Conservation (phyloP, 2,888 invertebrate species). For the Acrocera orbiculus region DNA sequence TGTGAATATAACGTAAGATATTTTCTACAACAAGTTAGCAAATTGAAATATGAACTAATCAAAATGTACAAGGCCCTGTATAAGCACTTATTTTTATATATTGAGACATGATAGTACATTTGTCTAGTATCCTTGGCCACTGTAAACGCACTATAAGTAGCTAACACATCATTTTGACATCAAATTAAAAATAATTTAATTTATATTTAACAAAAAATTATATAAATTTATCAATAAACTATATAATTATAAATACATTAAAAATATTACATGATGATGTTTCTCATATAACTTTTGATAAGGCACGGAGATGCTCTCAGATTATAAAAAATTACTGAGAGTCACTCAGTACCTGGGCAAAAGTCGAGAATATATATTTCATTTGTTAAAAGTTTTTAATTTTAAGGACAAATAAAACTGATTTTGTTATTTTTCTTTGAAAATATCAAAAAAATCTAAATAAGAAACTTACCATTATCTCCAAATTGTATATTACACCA, state of each 20-base stretch:
- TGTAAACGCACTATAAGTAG: too few species aligned
- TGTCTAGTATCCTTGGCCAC: too few species aligned
- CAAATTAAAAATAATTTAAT: too few species aligned
- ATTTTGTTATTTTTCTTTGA: not conserved
- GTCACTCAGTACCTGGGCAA: constrained; percentile 75
- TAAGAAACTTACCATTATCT: constrained; percentile 28
- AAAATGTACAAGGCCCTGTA: too few species aligned
- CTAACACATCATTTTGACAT: too few species aligned
- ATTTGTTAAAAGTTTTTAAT: not conserved
- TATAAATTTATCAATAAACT: not conserved
- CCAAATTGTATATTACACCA: constrained; percentile 43
- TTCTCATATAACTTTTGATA: constrained; percentile 16
- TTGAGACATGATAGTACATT: too few species aligned
- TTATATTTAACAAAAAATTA: not conserved
- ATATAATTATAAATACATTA: not conserved
- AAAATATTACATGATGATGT: not conserved
- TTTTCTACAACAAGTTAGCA: too few species aligned
- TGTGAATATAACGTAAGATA: too few species aligned
- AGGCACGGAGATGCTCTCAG: constrained; percentile 33
- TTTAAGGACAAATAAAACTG: not conserved
- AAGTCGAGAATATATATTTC: constrained; percentile 16
- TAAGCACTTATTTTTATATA: too few species aligned
- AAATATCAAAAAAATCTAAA: not conserved
- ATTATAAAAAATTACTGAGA: constrained; percentile 40
- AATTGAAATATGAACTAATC: too few species aligned